Evolutionary conservation across 2,113 vertebrate genomes (phyloP).

Genomic region (Limnothrissa miodon): DNA sequence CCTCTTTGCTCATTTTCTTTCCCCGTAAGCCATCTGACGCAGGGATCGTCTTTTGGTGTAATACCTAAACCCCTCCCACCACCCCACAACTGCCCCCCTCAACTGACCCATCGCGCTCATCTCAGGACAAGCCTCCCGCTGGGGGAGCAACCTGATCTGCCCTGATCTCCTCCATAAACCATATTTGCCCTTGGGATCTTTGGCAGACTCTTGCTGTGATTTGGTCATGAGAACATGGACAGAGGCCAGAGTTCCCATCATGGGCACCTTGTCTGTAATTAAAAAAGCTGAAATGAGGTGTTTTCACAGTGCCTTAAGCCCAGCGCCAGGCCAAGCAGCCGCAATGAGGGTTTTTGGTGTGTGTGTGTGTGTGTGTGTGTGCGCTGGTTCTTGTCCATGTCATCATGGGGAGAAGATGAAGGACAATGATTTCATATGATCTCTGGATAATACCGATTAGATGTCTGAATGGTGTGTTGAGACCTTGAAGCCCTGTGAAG

Average conservation of each 20-base stretch:
- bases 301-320: background rate
- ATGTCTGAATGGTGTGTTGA: constrained; percentile 41
- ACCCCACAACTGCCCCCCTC: background rate
- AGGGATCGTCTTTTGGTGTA: background rate
- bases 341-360: background rate
- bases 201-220: constrained; percentile 5
- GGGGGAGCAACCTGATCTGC: constrained; percentile 2
- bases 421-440: background rate
- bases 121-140: background rate
- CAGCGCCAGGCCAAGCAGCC: background rate
- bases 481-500: constrained; percentile 32
- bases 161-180: background rate
- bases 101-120: background rate
- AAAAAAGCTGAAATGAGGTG: background rate
- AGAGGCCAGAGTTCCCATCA: constrained; percentile 3
- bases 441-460: constrained; percentile 55
- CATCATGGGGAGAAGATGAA: background rate
- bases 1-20: constrained; percentile 24
- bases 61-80: background rate
- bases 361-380: no score
- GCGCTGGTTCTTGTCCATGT: background rate
- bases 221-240: constrained; percentile 18
- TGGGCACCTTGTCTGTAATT: background rate
- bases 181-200: background rate
- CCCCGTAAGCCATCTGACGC: constrained; percentile 9